These are phyloP conservation scores for Psettodes erumei DNA, from an alignment of 2,113 vertebrate species.

Conservation along the genomic window DNA sequence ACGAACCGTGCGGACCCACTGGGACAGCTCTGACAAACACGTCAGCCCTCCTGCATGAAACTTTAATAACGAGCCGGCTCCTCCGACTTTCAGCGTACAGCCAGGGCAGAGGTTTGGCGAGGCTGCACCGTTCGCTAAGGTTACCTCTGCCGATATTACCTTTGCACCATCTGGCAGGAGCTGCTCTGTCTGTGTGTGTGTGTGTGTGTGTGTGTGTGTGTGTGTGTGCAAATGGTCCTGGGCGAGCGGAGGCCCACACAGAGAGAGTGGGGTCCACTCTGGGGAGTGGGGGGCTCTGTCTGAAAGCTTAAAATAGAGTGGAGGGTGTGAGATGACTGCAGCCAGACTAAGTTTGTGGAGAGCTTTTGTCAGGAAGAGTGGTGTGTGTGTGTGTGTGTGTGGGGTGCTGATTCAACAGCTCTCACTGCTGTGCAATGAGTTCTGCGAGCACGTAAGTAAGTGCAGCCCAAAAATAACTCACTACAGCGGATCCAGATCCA, in stretches of 20 bases:
- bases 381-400: background rate
- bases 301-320: conserved; percentile 77
- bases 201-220: conserved; percentile 31
- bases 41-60: conserved; percentile 28
- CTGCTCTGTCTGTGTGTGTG: conserved; percentile 47
- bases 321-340: conserved; percentile 64
- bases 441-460: conserved; percentile 50
- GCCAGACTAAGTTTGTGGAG: conserved; percentile 48
- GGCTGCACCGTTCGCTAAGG: conserved; percentile 29
- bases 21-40: conserved; percentile 40
- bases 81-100: conserved; percentile 8
- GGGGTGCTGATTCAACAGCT: conserved; percentile 39
- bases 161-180: conserved; percentile 65
- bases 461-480: conserved; percentile 64
- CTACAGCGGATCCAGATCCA: conserved; percentile 29
- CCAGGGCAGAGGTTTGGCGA: conserved; percentile 33
- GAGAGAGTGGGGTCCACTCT: conserved; percentile 52
- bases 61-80: conserved; percentile 55
- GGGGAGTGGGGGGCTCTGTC: conserved; percentile 57
- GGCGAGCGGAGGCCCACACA: conserved; percentile 66
- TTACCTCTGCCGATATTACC: conserved; percentile 66
- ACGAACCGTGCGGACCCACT: background rate
- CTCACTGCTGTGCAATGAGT: conserved; percentile 46
- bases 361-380: conserved; percentile 52
- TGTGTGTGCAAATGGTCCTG: conserved; percentile 39